Evolutionary conservation across 2,888 invertebrate species (phyloP).

Genomic region (Bhutanitis thaidina): DNA sequence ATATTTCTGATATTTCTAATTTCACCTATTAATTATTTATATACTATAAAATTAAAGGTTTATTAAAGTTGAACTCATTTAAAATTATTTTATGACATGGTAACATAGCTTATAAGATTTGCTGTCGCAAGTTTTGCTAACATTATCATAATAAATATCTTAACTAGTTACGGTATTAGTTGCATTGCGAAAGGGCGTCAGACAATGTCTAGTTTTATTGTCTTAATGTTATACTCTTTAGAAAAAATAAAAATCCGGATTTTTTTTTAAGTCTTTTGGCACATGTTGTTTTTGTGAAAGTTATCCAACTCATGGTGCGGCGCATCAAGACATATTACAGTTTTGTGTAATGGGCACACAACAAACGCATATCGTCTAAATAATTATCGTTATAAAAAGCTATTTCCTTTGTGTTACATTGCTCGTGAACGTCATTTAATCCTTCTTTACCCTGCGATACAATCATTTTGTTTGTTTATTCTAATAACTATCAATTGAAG

Average conservation of each 20-base stretch:
- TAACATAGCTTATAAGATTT: slow-evolving; percentile 33
- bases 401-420: too few relatives aligned
- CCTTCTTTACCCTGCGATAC: too few relatives aligned
- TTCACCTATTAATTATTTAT: too few relatives aligned
- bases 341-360: too few relatives aligned
- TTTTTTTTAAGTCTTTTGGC: slow-evolving; percentile 1
- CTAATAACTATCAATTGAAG: too few relatives aligned
- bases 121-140: slow-evolving; percentile 46
- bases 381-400: too few relatives aligned
- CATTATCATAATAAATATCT: slow-evolving; percentile 26
- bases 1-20: too few relatives aligned
- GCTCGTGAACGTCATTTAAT: too few relatives aligned
- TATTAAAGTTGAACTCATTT: too few relatives aligned
- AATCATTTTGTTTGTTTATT: too few relatives aligned
- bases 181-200: slow-evolving; percentile 34
- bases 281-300: background rate
- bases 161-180: slow-evolving; percentile 32
- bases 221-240: slow-evolving; percentile 42
- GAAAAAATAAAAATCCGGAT: slow-evolving; percentile 25
- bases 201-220: slow-evolving; percentile 33
- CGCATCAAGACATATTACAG: background rate
- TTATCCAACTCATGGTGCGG: background rate
- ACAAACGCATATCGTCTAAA: too few relatives aligned
- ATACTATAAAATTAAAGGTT: too few relatives aligned
- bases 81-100: slow-evolving; percentile 29